Percentiles rank a stretch among this genome's conserved stretches.
Evolutionary conservation across 2,797 vertebrate genomes (phyloP).

Genomic region (Poecilia wingei): DNA sequence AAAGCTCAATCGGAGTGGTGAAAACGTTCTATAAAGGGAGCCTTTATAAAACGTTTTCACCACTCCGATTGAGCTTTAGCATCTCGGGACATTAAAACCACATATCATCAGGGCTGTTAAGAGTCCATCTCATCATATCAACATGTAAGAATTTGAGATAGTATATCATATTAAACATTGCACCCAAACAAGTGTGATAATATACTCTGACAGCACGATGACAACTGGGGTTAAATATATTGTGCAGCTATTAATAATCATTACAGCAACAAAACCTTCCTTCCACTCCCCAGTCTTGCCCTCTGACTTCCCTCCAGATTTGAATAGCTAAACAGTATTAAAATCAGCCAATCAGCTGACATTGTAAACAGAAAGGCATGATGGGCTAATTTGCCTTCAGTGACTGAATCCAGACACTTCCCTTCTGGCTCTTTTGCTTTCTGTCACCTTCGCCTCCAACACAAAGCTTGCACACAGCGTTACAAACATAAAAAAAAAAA

Average conservation of each 20-base stretch:
- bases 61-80: neutral
- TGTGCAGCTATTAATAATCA: neutral
- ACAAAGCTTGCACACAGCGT: neutral
- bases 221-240: neutral
- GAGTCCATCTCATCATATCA: neutral
- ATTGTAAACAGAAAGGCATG: constrained; percentile 4
- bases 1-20: too few relatives aligned
- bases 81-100: neutral
- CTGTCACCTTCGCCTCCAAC: neutral
- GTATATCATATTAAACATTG: neutral
- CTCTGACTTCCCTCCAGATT: constrained; percentile 27
- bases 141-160: neutral
- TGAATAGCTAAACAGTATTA: constrained; percentile 57
- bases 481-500: constrained; percentile 21
- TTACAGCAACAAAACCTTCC: neutral
- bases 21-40: too few relatives aligned
- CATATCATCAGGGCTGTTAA: neutral
- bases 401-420: constrained; percentile 18
- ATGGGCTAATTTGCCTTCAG: constrained; percentile 29
- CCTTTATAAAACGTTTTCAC: neutral
- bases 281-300: constrained; percentile 7
- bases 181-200: neutral
- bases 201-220: neutral
- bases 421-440: constrained; percentile 15
- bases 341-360: constrained; percentile 26